phyloP scores from a whole-genome alignment of 1,140 invertebrate species.

The Drosophila malerkotliana region DNA sequence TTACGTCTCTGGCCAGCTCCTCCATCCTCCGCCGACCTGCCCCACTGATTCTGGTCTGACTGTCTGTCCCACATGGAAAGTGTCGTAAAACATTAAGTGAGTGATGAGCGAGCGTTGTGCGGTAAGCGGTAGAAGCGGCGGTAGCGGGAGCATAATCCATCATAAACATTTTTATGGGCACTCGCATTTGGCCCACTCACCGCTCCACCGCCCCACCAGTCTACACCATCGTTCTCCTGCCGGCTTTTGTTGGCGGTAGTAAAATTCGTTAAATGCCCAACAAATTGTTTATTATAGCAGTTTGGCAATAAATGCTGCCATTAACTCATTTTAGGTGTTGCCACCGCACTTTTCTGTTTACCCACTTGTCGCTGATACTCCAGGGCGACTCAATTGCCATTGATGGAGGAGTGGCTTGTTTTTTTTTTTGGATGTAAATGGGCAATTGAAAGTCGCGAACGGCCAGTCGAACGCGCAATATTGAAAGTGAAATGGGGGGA shows the following conservation, averaged over 20 bases:
- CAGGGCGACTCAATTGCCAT: slow-evolving; percentile 21
- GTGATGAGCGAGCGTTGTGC: slow-evolving; percentile 22
- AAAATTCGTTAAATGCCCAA: slow-evolving; percentile 81
- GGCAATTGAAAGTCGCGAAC: background rate
- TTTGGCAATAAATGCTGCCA: slow-evolving; percentile 80
- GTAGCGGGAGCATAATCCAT: slow-evolving; percentile 73
- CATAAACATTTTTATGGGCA: slow-evolving; percentile 80
- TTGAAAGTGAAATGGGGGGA: slow-evolving; percentile 17
- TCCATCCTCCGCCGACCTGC: slow-evolving; percentile 56
- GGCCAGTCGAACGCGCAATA: background rate
- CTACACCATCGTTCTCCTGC: background rate
- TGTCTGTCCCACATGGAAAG: slow-evolving; percentile 72
- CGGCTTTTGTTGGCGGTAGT: slow-evolving; percentile 67
- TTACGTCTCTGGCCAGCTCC: slow-evolving; percentile 8
- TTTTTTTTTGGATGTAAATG: slow-evolving; percentile 11
- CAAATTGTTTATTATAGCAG: slow-evolving; percentile 80
- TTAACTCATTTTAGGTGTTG: slow-evolving; percentile 80
- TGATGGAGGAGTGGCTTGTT: slow-evolving; percentile 20
- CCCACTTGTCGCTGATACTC: slow-evolving; percentile 11
- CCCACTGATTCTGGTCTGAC: slow-evolving; percentile 38
- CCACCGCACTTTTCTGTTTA: slow-evolving; percentile 62
- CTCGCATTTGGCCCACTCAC: slow-evolving; percentile 64
- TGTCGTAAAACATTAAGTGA: slow-evolving; percentile 75
- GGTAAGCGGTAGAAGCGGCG: slow-evolving; percentile 3
- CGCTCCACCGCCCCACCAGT: background rate